Base-by-base conservation (phyloP, 2,797 vertebrate genomes). In the Semotilus atromaculatus region DNA sequence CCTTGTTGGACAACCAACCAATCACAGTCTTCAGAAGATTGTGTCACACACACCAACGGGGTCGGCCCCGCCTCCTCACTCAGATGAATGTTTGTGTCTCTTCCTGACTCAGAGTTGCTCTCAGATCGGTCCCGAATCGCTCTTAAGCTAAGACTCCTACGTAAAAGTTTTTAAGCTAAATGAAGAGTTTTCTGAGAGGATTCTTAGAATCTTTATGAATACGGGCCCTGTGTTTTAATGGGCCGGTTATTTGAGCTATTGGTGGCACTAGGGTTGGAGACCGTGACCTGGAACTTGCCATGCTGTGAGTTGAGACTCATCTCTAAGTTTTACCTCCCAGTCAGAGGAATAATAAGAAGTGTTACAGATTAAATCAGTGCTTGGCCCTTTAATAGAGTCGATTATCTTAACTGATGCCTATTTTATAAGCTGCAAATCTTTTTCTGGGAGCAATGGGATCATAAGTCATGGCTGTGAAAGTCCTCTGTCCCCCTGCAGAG, bases 401-500 rank as follows among this genome's bases (percentile, higher is more conserved):
- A 62, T 62, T 34, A 21, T 74, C 29, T 53, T 53, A 31, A 53
- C 29, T 23, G 72, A 74, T 53, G 72, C 19, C 48, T 74, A 10
- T 53, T 53, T 74, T 36, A 74, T 74, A 40, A 60, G 53, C 14
- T 23, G 0, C 79, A 60, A 85, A 23, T 21, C 21, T 68, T 75
- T 73, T 80, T 31, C 26, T 38, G 29, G n/a, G 79, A 76, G 40
- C 81, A 86, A 83, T 86, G 84, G 87, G 82, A 90, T 82, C 86
- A 82, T 89, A 89, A 90, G 83, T 89, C 88, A 82, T 86, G 87
- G 81, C 82, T 90, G 84, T 86, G 88, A 86, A 88, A 87, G 86
- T 90, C 89, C 89, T 90, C 76, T 70, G 89, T 88, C 87, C 86
- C 83, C 85, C 81, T 38, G 83, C 86, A 91, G 89, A 92, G 86